Percentiles rank a stretch among this genome's conserved stretches.
Conservation (phyloP, 2,797 vertebrate genomes). For the Gymnothorax reevesii region DNA sequence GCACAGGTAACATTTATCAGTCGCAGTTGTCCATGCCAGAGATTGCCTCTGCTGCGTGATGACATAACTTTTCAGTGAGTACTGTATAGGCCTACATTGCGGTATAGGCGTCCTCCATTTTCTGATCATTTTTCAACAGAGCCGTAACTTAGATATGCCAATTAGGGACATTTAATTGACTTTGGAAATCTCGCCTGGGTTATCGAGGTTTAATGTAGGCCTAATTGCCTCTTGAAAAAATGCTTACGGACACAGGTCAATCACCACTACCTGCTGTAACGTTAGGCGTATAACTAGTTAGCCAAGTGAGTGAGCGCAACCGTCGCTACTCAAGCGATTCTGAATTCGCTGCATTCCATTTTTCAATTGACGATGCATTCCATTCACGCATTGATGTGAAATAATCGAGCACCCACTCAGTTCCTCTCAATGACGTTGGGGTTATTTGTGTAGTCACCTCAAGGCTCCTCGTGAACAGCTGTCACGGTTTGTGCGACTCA, state of each 20-base stretch:
- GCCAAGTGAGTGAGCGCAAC: not conserved
- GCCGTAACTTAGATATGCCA: not conserved
- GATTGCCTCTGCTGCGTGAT: too few relatives aligned
- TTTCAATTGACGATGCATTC: not conserved
- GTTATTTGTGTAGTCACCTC: constrained; percentile 26
- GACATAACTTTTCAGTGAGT: too few relatives aligned
- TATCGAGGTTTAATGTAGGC: not conserved
- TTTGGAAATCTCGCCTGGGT: not conserved
- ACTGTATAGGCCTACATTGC: too few relatives aligned
- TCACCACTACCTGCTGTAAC: not conserved
- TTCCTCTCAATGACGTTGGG: constrained; percentile 7
- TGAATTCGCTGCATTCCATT: not conserved
- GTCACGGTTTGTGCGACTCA: constrained; percentile 30
- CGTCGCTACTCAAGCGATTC: not conserved
- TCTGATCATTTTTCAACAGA: not conserved
- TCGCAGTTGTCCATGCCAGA: too few relatives aligned
- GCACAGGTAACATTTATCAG: too few relatives aligned
- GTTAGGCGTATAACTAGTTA: not conserved
- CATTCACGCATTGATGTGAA: not conserved
- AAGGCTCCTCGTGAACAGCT: constrained; percentile 27
- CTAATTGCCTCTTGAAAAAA: not conserved
- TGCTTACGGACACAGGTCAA: not conserved
- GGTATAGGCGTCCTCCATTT: not conserved
- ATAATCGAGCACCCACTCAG: constrained; percentile 6
- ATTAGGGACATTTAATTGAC: not conserved